Conservation (phyloP, 1,140 invertebrate species). For the Varroa destructor region DNA sequence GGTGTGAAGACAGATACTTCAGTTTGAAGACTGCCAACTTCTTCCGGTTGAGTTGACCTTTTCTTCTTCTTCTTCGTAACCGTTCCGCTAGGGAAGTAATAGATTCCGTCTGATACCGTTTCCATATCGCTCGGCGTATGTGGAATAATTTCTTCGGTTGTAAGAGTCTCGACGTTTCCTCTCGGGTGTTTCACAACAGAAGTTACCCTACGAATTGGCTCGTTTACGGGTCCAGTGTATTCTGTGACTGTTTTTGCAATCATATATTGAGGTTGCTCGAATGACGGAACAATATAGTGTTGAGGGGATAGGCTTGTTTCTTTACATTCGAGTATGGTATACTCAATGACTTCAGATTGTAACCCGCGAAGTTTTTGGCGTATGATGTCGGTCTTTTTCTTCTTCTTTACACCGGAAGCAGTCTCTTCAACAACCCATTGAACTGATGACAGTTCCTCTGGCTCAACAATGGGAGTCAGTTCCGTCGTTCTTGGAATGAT, state of each 20-base stretch:
- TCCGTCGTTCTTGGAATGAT: no score
- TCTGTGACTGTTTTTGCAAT: neutral
- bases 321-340: neutral
- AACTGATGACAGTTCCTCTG: no score
- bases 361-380: neutral
- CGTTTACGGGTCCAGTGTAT: neutral
- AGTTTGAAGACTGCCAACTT: neutral
- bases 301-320: neutral
- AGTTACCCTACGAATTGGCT: neutral
- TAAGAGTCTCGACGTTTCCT: neutral
- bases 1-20: constrained; percentile 5
- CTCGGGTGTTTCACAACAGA: neutral
- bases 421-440: neutral
- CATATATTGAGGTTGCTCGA: neutral
- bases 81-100: neutral
- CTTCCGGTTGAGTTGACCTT: neutral
- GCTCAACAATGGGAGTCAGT: no score
- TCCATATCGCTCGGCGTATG: neutral
- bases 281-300: neutral
- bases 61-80: neutral
- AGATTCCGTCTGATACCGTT: neutral
- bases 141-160: neutral
- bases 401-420: neutral
- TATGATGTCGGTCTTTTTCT: neutral
- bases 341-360: neutral